Conservation (phyloP, 2,797 vertebrate species). For the Anisognathus igniventris region DNA sequence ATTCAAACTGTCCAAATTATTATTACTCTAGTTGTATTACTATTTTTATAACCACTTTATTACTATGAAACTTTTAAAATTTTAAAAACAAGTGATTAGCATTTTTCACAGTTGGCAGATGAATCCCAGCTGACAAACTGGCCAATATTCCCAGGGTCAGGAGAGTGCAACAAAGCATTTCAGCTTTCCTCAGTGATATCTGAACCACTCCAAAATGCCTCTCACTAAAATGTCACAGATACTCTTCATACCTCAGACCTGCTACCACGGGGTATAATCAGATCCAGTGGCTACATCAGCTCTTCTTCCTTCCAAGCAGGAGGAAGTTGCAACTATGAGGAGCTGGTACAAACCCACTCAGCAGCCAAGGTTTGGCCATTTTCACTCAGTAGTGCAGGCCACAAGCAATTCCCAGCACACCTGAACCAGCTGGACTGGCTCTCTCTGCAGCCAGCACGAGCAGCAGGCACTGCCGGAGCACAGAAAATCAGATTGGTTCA, state of each 20-base stretch:
- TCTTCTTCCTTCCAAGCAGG: not conserved
- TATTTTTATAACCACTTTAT: too few species aligned
- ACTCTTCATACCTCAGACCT: not conserved
- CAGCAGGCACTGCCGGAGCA: not conserved
- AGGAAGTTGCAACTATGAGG: rapidly evolving
- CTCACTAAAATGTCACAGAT: not conserved
- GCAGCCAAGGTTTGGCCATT: not conserved
- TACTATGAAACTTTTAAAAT: too few species aligned
- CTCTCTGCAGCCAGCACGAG: not conserved
- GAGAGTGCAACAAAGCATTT: not conserved
- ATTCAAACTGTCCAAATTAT: too few species aligned
- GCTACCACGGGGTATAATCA: rapidly evolving
- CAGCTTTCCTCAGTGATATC: not conserved
- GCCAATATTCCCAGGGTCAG: not conserved
- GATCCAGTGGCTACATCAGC: not conserved
- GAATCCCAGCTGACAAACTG: not conserved
- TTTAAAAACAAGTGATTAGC: too few species aligned
- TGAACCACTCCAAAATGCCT: not conserved
- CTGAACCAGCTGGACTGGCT: not conserved
- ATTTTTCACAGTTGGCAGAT: too few species aligned
- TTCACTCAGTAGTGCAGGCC: not conserved
- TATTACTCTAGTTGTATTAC: too few species aligned
- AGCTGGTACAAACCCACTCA: not conserved
- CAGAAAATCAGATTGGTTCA: not conserved
- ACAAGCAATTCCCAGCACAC: not conserved